These are phyloP conservation scores for Penaeus japonicus DNA, from an alignment of 1,140 invertebrate genomes.

Conservation along the genomic window DNA sequence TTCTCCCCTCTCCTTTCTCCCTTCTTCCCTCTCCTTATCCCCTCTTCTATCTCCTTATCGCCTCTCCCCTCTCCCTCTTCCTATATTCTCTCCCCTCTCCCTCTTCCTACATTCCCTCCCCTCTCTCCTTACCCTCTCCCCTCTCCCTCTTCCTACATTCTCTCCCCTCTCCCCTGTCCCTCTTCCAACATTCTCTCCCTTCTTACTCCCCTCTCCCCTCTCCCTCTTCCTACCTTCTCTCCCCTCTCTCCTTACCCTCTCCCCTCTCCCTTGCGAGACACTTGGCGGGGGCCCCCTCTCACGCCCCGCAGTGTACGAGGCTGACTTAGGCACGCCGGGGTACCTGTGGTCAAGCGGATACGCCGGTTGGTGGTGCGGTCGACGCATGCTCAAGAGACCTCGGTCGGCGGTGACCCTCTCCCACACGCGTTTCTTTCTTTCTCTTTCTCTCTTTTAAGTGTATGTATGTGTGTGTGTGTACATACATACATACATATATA, in stretches of 20 bases:
- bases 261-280: neutral
- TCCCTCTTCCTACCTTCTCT: neutral
- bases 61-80: neutral
- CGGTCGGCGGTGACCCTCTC: neutral
- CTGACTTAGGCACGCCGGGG: too few species aligned
- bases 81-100: neutral
- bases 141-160: neutral
- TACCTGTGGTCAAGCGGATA: too few species aligned
- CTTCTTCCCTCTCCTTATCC: neutral
- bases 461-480: neutral
- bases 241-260: neutral
- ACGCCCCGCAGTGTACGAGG: too few species aligned
- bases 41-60: neutral
- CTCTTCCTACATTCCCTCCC: neutral
- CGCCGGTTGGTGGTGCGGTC: too few species aligned
- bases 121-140: neutral
- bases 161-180: neutral
- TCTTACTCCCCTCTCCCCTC: neutral
- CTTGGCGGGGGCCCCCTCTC: neutral
- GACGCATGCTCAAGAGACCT: neutral
- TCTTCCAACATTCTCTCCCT: neutral
- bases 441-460: neutral
- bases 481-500: neutral
- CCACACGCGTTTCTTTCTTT: neutral
- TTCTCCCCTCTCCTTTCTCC: neutral